A percentile compares a stretch with the other conserved stretches of the same genome.
Conservation (phyloP, 2,888 invertebrate genomes). For the Alloplasta piceator region DNA sequence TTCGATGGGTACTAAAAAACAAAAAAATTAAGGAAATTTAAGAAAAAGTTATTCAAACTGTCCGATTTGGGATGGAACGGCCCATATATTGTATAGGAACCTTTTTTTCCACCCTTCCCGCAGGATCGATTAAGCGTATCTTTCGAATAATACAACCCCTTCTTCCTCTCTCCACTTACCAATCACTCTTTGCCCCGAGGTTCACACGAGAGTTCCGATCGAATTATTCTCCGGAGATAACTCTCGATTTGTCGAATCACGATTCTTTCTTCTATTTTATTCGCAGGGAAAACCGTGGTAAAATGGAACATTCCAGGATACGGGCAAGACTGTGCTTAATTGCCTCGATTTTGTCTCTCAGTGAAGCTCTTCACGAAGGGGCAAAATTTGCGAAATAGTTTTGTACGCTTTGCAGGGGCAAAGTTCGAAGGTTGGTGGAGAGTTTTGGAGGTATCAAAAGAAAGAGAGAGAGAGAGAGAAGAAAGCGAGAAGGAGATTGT, state of each 20-base stretch:
- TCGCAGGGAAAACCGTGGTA: background rate
- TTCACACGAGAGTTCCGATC: constrained; percentile 10
- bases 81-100: background rate
- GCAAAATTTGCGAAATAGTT: constrained; percentile 15
- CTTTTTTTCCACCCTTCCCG: constrained; percentile 46
- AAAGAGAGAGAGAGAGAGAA: background rate
- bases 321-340: background rate
- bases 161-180: constrained; percentile 4
- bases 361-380: constrained; percentile 2
- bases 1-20: too few relatives aligned
- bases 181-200: constrained; percentile 1
- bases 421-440: constrained; percentile 6
- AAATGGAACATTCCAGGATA: background rate
- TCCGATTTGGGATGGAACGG: too few relatives aligned
- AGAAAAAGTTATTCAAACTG: too few relatives aligned
- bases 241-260: constrained; percentile 36
- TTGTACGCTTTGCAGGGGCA: background rate
- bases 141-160: constrained; percentile 38
- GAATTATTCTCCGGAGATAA: constrained; percentile 45
- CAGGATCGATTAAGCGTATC: constrained; percentile 59
- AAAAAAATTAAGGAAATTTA: too few relatives aligned
- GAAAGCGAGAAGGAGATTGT: constrained; percentile 13
- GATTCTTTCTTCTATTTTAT: background rate
- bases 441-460: constrained; percentile 39
- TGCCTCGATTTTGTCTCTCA: constrained; percentile 1